A percentile compares a stretch with the other conserved stretches of the same genome.
phyloP scores from a whole-genome alignment of 2,797 vertebrate genomes.

The Rhinophrynus dorsalis region DNA sequence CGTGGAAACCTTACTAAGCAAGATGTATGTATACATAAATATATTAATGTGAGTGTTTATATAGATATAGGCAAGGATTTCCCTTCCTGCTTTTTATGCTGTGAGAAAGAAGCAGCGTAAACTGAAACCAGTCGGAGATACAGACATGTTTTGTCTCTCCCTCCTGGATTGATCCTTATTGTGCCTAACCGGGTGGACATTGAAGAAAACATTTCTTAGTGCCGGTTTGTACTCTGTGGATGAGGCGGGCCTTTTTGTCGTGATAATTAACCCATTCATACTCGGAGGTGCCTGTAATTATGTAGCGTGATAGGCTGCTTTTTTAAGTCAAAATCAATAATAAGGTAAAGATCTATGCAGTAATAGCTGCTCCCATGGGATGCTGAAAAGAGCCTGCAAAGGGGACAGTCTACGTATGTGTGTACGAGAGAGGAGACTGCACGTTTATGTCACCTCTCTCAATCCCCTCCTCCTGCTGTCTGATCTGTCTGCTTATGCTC shows the following conservation, averaged over 20 bases:
- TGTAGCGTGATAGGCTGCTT: neutral
- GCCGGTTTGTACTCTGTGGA: slow-evolving; percentile 15
- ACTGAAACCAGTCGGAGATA: slow-evolving; percentile 15
- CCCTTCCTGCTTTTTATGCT: slow-evolving; percentile 24
- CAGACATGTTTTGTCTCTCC: slow-evolving; percentile 11
- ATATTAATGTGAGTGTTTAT: slow-evolving; percentile 16
- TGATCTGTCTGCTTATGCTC: slow-evolving; percentile 44
- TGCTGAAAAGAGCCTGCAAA: slow-evolving; percentile 26
- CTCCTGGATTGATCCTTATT: slow-evolving; percentile 10
- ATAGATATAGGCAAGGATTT: slow-evolving; percentile 35
- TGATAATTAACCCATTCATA: slow-evolving; percentile 35
- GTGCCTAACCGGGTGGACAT: neutral
- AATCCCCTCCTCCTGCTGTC: slow-evolving; percentile 47
- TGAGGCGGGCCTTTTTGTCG: slow-evolving; percentile 18
- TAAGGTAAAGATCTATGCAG: slow-evolving; percentile 7
- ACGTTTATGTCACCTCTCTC: slow-evolving; percentile 49
- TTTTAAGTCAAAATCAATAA: neutral
- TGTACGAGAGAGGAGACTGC: slow-evolving; percentile 45
- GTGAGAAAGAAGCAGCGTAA: slow-evolving; percentile 23
- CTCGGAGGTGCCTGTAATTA: neutral
- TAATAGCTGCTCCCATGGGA: slow-evolving; percentile 31
- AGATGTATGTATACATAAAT: slow-evolving; percentile 2
- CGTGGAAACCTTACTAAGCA: slow-evolving; percentile 18
- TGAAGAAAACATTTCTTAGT: neutral
- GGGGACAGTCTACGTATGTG: slow-evolving; percentile 41